phyloP scores from a whole-genome alignment of 2,888 invertebrate genomes.

The Auanema sp. region DNA sequence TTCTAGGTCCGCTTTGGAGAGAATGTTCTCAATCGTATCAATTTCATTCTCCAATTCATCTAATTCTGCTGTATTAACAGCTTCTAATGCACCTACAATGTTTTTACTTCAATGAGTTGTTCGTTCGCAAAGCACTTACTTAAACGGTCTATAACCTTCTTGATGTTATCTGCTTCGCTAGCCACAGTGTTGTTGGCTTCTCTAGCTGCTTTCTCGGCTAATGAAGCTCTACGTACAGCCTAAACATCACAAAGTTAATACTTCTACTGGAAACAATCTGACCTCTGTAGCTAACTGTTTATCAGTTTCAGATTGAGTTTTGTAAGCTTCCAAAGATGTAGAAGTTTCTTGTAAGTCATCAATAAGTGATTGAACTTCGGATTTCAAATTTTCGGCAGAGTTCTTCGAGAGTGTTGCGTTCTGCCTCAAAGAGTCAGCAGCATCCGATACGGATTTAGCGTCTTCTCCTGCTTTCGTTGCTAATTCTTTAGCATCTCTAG shows the following conservation, averaged over 20 bases:
- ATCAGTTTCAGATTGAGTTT: constrained; percentile 45
- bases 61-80: constrained; percentile 64
- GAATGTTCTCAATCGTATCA: constrained; percentile 47
- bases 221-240: constrained; percentile 45
- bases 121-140: constrained; percentile 16
- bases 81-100: constrained; percentile 60
- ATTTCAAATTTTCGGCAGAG: constrained; percentile 30
- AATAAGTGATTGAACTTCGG: constrained; percentile 36
- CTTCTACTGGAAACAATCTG: not conserved
- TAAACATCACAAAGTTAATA: constrained; percentile 4
- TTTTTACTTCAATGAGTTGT: not conserved
- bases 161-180: constrained; percentile 39
- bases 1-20: constrained; percentile 37
- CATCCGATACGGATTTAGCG: constrained; percentile 38
- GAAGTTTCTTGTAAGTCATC: constrained; percentile 40
- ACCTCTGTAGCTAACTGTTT: constrained; percentile 45
- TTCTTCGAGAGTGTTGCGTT: constrained; percentile 29
- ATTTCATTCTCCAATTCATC: constrained; percentile 64
- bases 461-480: constrained; percentile 37
- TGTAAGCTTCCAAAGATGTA: constrained; percentile 40
- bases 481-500: constrained; percentile 30
- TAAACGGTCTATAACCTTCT: constrained; percentile 44
- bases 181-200: constrained; percentile 43
- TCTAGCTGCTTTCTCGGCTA: constrained; percentile 45
- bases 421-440: constrained; percentile 28